Base-by-base conservation (phyloP, 1,140 invertebrate species). In the Microplitis demolitor region DNA sequence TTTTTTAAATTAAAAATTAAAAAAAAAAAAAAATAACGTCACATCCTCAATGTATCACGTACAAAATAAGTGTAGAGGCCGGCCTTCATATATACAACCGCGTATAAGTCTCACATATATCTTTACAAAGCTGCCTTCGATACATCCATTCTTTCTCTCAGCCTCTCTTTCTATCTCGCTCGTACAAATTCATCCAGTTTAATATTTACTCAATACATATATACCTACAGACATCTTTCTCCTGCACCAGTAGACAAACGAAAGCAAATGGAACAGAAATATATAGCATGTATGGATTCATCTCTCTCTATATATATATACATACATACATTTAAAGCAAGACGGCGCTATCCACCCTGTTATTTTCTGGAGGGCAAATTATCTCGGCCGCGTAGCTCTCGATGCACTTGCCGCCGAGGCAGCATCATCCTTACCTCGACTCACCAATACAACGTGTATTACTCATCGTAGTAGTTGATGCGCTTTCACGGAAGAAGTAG, bases 361-460 rank as follows among this genome's bases (percentile, higher is more conserved):
- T 85, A 87, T 86, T 86, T 85, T 84, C 85, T 80, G 73, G 76
- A 80, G 83, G 83, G 83, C 80, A 87, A 87, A 86, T 87, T 87
- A 85, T 86, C 82, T 79, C 72, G 67, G 66, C 74, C 70, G 69
- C 69, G 62, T 67, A 83, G 81, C 82, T 84, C 83, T 83, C 80
- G 80, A 81, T 84, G 84, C 79, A 81, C 80, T 84, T 80, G 78
- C 82, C 77, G 71, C 71, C 77, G 73, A 64, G 70, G 76, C 74
- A 76, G 77, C 76, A 37, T 39, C 31, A 45, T 16, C 64, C 50
- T 69, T 51, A 16, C 53, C 34, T 14, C 66, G 24, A 35, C 62
- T 69, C 66, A 34, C 54, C 39, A 24, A 24, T 74, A 53, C 37
- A 37, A 45, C 45, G 24, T 54, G 71, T 75, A 73, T 73, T 72